Base-by-base conservation (phyloP, 2,797 vertebrate species). In the Neosilurus mollespiculum region DNA sequence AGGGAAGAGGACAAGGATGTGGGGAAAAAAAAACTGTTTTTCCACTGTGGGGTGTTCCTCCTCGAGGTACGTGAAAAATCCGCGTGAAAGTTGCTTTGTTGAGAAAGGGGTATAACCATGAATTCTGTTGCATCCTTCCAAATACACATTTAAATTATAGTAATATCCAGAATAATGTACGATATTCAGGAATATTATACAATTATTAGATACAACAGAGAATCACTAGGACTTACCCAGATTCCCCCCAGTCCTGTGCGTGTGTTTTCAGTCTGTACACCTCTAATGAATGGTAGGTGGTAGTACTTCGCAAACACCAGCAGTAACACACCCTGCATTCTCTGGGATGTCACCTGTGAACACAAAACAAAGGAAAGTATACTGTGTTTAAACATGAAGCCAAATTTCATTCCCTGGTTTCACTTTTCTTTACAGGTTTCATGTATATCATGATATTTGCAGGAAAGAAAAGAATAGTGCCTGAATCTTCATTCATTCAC, bases 231-330 rank as follows among this genome's bases (percentile, higher is more conserved):
- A 84, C 96, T 95, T 90, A 99, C 98, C 98, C 98, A 99, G 92
- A 99, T 99, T 85, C 98, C 98, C 9, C 98, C 98, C 69, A 99
- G 94, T 43, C 98, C 98, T 0, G 98, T 99, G 88, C 98, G 95
- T 0, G 98, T 99, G 92, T 95, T 98, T 88, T 98, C 96, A 0
- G 97, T 99, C 94, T 98, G 97, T 90, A 99, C 94, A 70, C 96
- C 95, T 76, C 97, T 93, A 87, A 99, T 95, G 90, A 97, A 98
- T 3, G 98, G 98, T 82, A 99, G 93, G 90, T 98, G 98, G 90
- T 94, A 98, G 90, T 98, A 99, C 89, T 99, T 99, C 89, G 97
- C 93, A 87, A 99, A 99, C 53, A 99, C 93, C 88, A 99, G 92
- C 61, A 99, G 92, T 56, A 99, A 90, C 86, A 97, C 93, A 0